Conservation (phyloP, 2,888 invertebrate genomes). For the Rutpela maculata region DNA sequence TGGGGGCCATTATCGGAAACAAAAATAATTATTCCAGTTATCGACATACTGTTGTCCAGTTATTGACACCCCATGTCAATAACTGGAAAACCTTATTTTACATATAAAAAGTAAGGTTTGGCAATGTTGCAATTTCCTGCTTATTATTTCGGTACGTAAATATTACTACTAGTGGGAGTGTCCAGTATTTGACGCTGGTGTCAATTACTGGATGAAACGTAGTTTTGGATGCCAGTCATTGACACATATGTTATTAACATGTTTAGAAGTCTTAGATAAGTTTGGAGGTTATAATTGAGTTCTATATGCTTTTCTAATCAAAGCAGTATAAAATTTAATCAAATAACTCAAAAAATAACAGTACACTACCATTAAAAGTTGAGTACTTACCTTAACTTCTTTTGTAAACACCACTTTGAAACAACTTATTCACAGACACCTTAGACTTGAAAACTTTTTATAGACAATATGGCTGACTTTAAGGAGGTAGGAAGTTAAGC, state of each 20-base stretch:
- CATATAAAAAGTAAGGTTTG: too few species aligned
- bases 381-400: slow-evolving; percentile 1
- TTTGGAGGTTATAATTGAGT: neutral
- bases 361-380: neutral
- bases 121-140: too few species aligned
- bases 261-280: neutral
- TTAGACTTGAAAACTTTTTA: neutral
- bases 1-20: neutral
- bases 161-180: too few species aligned
- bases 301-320: neutral
- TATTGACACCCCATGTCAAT: neutral
- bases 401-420: neutral
- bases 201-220: too few species aligned
- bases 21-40: neutral
- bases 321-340: slow-evolving; percentile 1
- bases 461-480: too few species aligned
- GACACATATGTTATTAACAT: neutral
- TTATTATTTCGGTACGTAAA: too few species aligned
- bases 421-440: neutral
- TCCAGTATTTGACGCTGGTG: too few species aligned
- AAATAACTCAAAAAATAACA: neutral
- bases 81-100: too few species aligned
- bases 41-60: neutral
- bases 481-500: too few species aligned
- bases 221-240: neutral